Evolutionary conservation across 2,113 vertebrate species (phyloP), one percentile per base, ranked within the genome.

Genomic region (Nothobranchius kuhntae): DNA sequence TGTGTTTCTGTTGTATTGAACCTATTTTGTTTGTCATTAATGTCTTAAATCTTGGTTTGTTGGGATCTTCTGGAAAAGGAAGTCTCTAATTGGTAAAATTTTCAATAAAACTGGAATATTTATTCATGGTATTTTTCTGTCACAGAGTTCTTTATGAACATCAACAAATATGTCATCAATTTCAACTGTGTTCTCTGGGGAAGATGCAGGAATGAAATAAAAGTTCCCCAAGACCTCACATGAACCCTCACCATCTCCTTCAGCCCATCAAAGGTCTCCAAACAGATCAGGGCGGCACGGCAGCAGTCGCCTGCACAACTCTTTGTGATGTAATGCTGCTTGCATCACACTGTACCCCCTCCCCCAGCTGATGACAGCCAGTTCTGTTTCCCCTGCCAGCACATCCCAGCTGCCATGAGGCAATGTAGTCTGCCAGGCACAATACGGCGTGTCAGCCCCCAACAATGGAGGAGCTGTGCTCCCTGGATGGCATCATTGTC

Each of bases 371-470:
- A 86, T 90, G 90, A 89, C 87, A 85, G 86, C 79, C 87, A 86
- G 87, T 81, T 82, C 79, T 83, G 86, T 88, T 90, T 89, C 86
- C 83, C 84, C 83, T 80, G 80, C 84, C 89, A 91, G 89, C 88
- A 84, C 68, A 36, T 66, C 84, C 80, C 87, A 86, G 91, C 89
- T 92, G 91, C 89, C 88, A 90, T 87, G 89, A 91, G 87, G 88
- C 89, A 91, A 91, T 77, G 89, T 80, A 87, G 90, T 91, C 86
- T 87, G 85, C 78, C 68, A 81, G 84, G 86, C 86, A 91, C 89
- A 88, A 90, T 89, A 88, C 86, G 81, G 82, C 52, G 57, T 80
- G 87, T 92, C 87, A 91, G 75, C 64, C 78, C 44, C 21, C 55
- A 80, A 92, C 91, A 93, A 92, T 86, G 89, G 73, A 59, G 61